Base-by-base conservation (phyloP, 2,797 vertebrate species). In the Coregonus sp. region DNA sequence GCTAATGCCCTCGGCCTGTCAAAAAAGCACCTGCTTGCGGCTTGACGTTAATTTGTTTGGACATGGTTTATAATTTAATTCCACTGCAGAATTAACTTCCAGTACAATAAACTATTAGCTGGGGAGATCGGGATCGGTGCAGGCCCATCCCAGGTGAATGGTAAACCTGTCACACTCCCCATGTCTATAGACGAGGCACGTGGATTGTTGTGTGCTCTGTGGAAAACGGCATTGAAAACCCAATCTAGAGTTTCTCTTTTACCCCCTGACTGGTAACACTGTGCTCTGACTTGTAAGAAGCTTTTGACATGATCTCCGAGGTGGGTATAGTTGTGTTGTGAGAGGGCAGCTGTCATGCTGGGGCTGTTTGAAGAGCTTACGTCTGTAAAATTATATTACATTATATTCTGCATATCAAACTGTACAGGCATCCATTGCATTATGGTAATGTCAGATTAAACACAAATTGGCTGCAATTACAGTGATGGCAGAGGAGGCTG, bases 1-100 rank as follows among this genome's bases (percentile, higher is more conserved):
- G 87, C 90, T 76, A 92, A 91, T 87, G 75, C 65, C 82, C 81
- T 86, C 75, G 72, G 83, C 85, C 80, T 90, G 86, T 94, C 78
- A 85, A 92, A 93, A 89, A 78, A 76, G 86, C 91, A 90, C 83
- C 88, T 93, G 90, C 87, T 94, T 88, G 83, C 75, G n/a, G 67
- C 75, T 91, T 95, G 93, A 95, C 81, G 75, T 85, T 94, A 92
- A 94, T 92, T 87, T 90, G 86, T 93, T 94, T 92, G 93, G 89
- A 95, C 86, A 86, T 76, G 83, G 84, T 90, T 94, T 93, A 92
- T 91, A 93, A 94, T 94, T 94, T 91, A 91, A 96, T 94, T 90
- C 77, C 76, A 87, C 76, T 16, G 68, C 56, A 88, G 90, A 95
- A 91, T 90, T 91, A 94, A 92, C 89, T 91, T 86, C 89, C 89